Percentiles rank a stretch among this genome's conserved stretches.
phyloP scores from a whole-genome alignment of 2,797 vertebrate species.

The Furcifer pardalis region DNA sequence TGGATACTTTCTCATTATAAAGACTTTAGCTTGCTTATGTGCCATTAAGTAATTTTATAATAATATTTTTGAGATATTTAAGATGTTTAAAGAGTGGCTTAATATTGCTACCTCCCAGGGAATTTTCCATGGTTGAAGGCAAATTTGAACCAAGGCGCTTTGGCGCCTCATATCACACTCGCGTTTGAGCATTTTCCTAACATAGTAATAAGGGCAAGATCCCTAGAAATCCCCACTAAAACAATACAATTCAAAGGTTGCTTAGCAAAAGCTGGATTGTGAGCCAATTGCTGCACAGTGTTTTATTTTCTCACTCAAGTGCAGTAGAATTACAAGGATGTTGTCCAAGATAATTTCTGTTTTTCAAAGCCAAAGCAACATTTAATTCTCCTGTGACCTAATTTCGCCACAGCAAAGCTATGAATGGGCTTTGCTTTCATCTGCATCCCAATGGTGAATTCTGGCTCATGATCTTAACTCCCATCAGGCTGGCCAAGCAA shows the following conservation, averaged over 20 bases:
- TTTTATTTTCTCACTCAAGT: constrained; percentile 16
- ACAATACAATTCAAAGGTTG: neutral
- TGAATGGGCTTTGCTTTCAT: constrained; percentile 49
- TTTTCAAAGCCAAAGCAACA: constrained; percentile 53
- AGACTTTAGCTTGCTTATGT: neutral
- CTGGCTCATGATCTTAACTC: constrained; percentile 58
- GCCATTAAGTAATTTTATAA: too few relatives aligned
- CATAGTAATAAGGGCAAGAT: constrained; percentile 46
- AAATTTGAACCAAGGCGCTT: too few relatives aligned
- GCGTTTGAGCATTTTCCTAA: neutral
- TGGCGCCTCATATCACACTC: too few relatives aligned
- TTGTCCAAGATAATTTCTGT: constrained; percentile 52
- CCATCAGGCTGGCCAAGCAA: constrained; percentile 53
- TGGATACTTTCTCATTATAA: neutral
- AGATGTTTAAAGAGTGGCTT: too few relatives aligned
- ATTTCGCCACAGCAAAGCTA: constrained; percentile 55
- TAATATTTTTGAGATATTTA: too few relatives aligned
- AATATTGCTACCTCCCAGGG: too few relatives aligned
- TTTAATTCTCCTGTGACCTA: constrained; percentile 68
- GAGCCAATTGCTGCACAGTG: neutral
- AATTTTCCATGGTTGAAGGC: too few relatives aligned
- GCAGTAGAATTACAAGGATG: constrained; percentile 41
- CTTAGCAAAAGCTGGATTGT: neutral
- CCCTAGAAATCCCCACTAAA: neutral
- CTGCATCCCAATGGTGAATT: neutral